Base-by-base conservation (phyloP, 23 tunicate genomes). In the Ascidia mentula region DNA sequence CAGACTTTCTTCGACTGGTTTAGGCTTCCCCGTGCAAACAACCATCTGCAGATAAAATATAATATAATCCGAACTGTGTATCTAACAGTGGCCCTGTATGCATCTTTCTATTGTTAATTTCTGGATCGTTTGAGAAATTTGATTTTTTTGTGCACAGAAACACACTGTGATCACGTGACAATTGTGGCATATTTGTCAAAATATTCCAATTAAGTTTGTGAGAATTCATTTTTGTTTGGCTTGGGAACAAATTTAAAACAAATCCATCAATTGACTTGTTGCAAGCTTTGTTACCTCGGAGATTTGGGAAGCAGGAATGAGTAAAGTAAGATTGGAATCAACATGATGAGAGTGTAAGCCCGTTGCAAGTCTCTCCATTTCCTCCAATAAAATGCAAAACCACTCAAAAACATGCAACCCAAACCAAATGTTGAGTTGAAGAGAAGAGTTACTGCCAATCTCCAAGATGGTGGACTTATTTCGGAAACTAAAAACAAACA, bases 231-330 rank as follows among this genome's bases (percentile, higher is more conserved):
- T n/a, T n/a, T n/a, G n/a, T n/a, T n/a, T n/a, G n/a, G n/a, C n/a
- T n/a, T n/a, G n/a, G n/a, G n/a, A n/a, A n/a, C n/a, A n/a, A n/a
- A n/a, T n/a, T n/a, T n/a, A n/a, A n/a, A n/a, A n/a, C n/a, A n/a
- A n/a, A n/a, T n/a, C n/a, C n/a, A n/a, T n/a, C n/a, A n/a, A n/a
- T n/a, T n/a, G n/a, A n/a, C n/a, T n/a, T n/a, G n/a, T n/a, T 3
- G n/a, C 30, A 28, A 8, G 8, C 15, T 26, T 28, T 28, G 30
- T 5, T 34, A 79, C 83, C 85, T 81, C n/a, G 85, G 85, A 5
- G 85, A 81, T 39, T 81, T 37, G 17, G 85, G 85, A 28, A 81
- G 18, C 4, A 81, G 12, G 60, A 75, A 81, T 35, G 77, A n/a
- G 39, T 65, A 38, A 26, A 72, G 61, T 17, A 81, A 40, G 2